Conservation (phyloP, 1,140 invertebrate species). For the Tetramorium alpestre region DNA sequence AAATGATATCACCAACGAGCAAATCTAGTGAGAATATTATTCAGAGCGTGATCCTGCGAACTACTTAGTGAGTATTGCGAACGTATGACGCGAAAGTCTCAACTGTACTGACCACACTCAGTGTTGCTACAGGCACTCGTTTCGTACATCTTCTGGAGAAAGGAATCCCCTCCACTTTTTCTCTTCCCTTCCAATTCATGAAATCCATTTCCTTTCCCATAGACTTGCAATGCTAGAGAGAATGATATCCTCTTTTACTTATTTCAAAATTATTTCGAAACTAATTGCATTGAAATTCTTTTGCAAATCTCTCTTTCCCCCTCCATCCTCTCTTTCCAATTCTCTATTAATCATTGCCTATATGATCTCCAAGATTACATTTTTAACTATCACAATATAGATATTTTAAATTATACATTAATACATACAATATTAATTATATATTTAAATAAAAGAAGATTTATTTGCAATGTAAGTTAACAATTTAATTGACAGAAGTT, state of each 20-base stretch:
- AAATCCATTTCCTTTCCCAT: background rate
- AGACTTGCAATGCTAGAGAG: background rate
- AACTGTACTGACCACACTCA: background rate
- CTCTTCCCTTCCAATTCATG: background rate
- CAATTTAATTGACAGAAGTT: background rate
- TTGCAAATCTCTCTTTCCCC: background rate
- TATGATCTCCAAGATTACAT: background rate
- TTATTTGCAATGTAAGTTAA: background rate
- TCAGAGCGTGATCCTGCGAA: background rate
- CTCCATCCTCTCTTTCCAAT: background rate
- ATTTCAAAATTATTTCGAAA: background rate
- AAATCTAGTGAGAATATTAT: background rate
- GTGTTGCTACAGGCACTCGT: background rate
- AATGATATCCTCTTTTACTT: background rate
- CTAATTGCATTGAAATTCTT: background rate
- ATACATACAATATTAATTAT: too few relatives aligned
- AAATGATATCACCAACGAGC: too few relatives aligned
- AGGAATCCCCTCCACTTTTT: conserved; percentile 16
- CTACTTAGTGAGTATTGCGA: background rate
- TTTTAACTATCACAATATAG: too few relatives aligned
- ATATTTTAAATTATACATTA: too few relatives aligned
- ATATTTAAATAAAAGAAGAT: background rate
- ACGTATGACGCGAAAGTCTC: background rate
- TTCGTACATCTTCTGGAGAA: conserved; percentile 15
- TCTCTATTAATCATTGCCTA: background rate